phyloP scores from a whole-genome alignment of 2,888 invertebrate genomes.

The Heliconius cydno region DNA sequence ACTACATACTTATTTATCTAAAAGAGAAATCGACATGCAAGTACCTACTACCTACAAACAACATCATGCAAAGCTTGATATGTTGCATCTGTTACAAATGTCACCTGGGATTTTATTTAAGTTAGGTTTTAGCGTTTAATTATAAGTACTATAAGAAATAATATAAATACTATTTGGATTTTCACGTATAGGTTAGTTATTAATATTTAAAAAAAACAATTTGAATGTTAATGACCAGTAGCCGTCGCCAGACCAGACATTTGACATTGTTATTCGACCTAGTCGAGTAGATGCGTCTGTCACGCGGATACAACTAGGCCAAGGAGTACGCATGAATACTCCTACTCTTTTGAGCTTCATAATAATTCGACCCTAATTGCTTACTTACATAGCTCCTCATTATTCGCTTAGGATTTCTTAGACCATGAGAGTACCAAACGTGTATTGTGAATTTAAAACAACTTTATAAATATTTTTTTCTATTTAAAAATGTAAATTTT shows the following conservation, averaged over 20 bases:
- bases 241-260: slow-evolving; percentile 47
- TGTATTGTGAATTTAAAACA: neutral
- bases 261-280: slow-evolving; percentile 51
- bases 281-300: slow-evolving; percentile 63
- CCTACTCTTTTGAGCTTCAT: slow-evolving; percentile 56
- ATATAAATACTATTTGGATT: neutral
- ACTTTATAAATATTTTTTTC: neutral
- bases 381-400: slow-evolving; percentile 23
- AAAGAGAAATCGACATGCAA: neutral
- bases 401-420: slow-evolving; percentile 12
- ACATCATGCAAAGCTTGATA: neutral
- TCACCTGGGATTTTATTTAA: neutral
- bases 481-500: no score
- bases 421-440: neutral
- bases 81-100: neutral
- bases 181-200: neutral
- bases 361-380: slow-evolving; percentile 31
- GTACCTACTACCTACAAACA: neutral
- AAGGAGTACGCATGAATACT: slow-evolving; percentile 69
- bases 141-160: no score
- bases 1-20: neutral
- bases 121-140: no score
- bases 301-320: slow-evolving; percentile 71
- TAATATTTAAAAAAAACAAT: neutral
- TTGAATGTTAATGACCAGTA: neutral